phyloP scores from a whole-genome alignment of 2,113 vertebrate genomes.

The Tragelaphus imberbis region DNA sequence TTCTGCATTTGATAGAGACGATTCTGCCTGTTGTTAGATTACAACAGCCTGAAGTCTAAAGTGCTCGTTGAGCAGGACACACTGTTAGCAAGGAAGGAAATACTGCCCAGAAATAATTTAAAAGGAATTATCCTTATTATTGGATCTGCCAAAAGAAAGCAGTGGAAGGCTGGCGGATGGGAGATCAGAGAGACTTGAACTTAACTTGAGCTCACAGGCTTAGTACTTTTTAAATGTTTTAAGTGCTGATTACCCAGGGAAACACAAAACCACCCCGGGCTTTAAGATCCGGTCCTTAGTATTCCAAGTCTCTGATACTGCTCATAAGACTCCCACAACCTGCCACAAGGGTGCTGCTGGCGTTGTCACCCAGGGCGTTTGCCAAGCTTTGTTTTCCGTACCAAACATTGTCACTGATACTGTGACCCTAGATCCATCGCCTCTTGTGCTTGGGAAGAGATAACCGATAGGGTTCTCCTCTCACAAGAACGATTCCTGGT shows the following conservation, averaged over 20 bases:
- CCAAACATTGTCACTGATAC: not conserved
- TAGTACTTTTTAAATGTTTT: not conserved
- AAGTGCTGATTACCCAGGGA: not conserved
- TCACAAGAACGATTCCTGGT: too few species aligned
- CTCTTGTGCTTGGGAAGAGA: not conserved
- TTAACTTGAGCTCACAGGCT: not conserved
- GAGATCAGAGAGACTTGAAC: not conserved
- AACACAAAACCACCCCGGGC: not conserved
- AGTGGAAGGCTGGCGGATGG: rapidly evolving
- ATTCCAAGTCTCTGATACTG: not conserved
- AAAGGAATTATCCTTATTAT: not conserved
- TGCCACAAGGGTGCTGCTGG: rapidly evolving
- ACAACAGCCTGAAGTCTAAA: not conserved
- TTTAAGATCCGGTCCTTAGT: not conserved
- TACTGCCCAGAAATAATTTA: not conserved
- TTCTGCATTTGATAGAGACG: not conserved
- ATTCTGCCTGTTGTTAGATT: not conserved
- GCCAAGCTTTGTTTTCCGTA: not conserved
- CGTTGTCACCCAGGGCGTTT: too few species aligned
- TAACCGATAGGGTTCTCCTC: too few species aligned
- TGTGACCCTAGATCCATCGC: too few species aligned
- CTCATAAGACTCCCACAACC: not conserved
- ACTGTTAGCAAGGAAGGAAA: not conserved
- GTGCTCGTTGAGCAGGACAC: not conserved
- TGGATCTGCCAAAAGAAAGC: not conserved